Evolutionary conservation across 2,888 invertebrate species (phyloP), one percentile per base, ranked within the genome.

Genomic region (Aspidiotus rigidus): DNA sequence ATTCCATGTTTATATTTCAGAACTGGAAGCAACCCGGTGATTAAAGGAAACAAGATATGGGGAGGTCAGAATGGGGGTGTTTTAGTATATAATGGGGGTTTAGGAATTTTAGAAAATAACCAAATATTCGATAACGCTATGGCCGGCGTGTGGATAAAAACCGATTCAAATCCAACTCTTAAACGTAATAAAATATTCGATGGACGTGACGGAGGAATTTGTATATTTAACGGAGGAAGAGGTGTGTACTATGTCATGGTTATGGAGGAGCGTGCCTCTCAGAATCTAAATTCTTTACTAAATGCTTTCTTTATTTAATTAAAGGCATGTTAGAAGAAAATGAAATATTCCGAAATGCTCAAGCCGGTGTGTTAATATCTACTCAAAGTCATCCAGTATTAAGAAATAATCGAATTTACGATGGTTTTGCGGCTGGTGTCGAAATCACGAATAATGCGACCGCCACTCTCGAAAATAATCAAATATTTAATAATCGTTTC

Each of bases 91-190:
- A 98, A 98, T 78, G 95, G 96, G 69, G 98, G 98, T n/a, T 83
- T 96, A 62, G 97, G 98, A 15, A 83, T 96, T 75, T 83, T 98
- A 69, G 97, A 98, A 80, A 93, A 95, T 80, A 97, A 97, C 80
- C 96, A 98, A 82, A 99, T 99, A 78, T 99, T 99, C 79, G 98
- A 99, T 80, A 99, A 99, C 80, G 98, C 98, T 74, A 99, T 99
- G 98, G 98, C 98, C 69, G 98, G 98, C 70, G 97, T 98, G 71
- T 99, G 98, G 98, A 99, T 99, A 75, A 99, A 99, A 83, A 99
- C 98, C 66, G 98, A 98, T 80, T 95, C 95, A 73, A 97, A 98
- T 83, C 99, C 99, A 53, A 95, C 95, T 71, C 83, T 99, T 72
- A 91, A 94, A 78, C 86, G 94, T 73, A 97, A 97, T 81, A 96